Evolutionary conservation across 2,113 vertebrate species (phyloP), one percentile per base, ranked within the genome.

Genomic region (Sisor rabdophorus): DNA sequence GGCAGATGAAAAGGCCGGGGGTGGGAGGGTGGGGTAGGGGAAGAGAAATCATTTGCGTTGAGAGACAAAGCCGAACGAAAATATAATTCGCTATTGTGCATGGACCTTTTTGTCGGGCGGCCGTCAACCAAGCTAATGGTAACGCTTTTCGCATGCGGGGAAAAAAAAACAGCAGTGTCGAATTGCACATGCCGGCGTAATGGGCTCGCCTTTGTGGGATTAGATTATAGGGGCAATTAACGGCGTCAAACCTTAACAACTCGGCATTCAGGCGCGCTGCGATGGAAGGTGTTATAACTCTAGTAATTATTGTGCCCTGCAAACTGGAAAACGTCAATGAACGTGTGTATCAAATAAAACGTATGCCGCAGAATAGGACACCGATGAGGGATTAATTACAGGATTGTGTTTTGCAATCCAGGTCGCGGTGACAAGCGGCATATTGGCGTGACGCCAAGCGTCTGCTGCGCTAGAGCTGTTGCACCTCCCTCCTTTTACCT

Each of bases 191-290:
- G 86, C 85, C 83, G 87, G 85, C 89, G 87, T 93, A 93, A 93
- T 93, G 90, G 90, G 91, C 87, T 87, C 85, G 86, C 88, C 90
- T 92, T 93, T 93, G 92, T 93, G 91, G 92, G 90, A 92, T 93
- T 92, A 92, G 92, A 93, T 93, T 93, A 93, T 93, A 93, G 92
- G 91, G 92, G 90, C 92, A 93, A 93, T 93, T 93, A 93, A 92
- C 91, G 87, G 87, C 92, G 90, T 93, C 91, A 92, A 91, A 92
- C 89, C 89, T 89, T 90, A 91, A 92, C 91, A 89, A 91, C 90
- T 88, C 87, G 81, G 87, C 87, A 89, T 91, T 91, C 91, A 91
- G 83, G 69, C 80, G 78, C 44, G 32, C 59, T 19, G 84, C 76
- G 78, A 84, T 79, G 79, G 85, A 84, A 83, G 84, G 81, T 83